These are phyloP conservation scores for Cladorhizidae sp. DNA, from an alignment of 37 sponge, comb jelly and placozoan genomes.

Conservation along the genomic window DNA sequence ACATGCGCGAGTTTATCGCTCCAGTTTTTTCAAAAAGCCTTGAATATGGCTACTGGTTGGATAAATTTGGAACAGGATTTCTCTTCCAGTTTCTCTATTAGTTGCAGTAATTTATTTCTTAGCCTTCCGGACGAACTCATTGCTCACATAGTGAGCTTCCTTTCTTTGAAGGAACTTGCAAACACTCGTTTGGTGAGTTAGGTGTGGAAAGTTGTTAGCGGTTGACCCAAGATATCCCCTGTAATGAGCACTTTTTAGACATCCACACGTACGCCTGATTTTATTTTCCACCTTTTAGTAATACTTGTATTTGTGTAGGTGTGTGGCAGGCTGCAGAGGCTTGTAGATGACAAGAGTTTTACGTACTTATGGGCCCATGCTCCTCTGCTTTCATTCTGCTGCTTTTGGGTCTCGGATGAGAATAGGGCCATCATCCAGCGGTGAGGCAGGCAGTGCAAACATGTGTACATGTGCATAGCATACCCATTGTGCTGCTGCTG, in stretches of 20 bases:
- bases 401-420: not conserved
- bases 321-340: conserved; percentile 40
- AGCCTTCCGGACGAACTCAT: conserved; percentile 63
- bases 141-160: conserved; percentile 31
- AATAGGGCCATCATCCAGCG: conserved; percentile 45
- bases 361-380: conserved; percentile 56
- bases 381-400: conserved; percentile 17
- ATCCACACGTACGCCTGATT: no score
- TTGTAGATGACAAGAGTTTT: conserved; percentile 35
- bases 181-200: conserved; percentile 51
- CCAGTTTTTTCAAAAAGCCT: no score
- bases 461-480: not conserved
- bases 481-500: no score
- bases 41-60: no score
- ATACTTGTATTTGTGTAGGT: conserved; percentile 30
- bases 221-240: not conserved
- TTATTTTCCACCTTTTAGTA: no score
- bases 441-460: conserved; percentile 8
- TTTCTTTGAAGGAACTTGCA: conserved; percentile 61
- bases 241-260: not conserved
- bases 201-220: not conserved
- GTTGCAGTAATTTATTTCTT: no score
- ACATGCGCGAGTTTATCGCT: no score
- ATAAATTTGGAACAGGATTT: no score
- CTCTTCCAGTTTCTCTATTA: no score